Percentiles rank a stretch among this genome's conserved stretches.
phyloP scores from a whole-genome alignment of 1,140 invertebrate genomes.

The Drosophila lacertosa region DNA sequence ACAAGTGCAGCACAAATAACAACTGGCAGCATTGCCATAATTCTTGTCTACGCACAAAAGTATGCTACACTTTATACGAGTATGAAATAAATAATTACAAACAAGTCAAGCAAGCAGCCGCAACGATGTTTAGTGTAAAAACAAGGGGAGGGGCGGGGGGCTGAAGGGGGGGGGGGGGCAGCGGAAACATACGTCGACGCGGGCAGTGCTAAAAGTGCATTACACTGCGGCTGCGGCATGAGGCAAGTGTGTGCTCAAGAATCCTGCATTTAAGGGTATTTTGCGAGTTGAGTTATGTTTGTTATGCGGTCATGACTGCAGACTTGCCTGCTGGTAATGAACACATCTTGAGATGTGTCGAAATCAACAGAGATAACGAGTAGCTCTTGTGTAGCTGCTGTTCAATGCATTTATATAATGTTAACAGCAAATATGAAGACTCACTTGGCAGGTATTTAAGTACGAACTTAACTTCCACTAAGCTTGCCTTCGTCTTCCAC shows the following conservation, averaged over 20 bases:
- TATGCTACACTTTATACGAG: constrained; percentile 65
- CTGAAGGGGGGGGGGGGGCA: background rate
- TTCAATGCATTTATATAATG: no score
- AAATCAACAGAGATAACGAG: constrained; percentile 13
- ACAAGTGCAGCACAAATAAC: constrained; percentile 47
- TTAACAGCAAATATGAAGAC: no score
- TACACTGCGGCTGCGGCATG: constrained; percentile 45
- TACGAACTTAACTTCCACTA: no score
- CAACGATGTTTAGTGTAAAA: constrained; percentile 46
- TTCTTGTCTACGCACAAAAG: constrained; percentile 75
- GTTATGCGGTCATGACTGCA: constrained; percentile 20
- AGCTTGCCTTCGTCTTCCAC: no score
- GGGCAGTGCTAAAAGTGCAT: constrained; percentile 59
- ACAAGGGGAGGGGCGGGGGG: no score
- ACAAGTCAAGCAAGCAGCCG: constrained; percentile 71
- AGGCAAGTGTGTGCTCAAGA: constrained; percentile 13
- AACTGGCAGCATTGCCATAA: constrained; percentile 74
- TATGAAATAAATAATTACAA: constrained; percentile 79
- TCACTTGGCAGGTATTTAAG: no score
- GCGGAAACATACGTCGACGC: constrained; percentile 49
- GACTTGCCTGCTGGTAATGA: constrained; percentile 19
- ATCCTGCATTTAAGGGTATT: constrained; percentile 27
- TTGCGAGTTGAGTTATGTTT: constrained; percentile 19
- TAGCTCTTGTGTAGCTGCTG: background rate
- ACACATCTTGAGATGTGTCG: constrained; percentile 19